Base-by-base conservation (phyloP, 2,797 vertebrate species). In the Catamblyrhynchus diadema region DNA sequence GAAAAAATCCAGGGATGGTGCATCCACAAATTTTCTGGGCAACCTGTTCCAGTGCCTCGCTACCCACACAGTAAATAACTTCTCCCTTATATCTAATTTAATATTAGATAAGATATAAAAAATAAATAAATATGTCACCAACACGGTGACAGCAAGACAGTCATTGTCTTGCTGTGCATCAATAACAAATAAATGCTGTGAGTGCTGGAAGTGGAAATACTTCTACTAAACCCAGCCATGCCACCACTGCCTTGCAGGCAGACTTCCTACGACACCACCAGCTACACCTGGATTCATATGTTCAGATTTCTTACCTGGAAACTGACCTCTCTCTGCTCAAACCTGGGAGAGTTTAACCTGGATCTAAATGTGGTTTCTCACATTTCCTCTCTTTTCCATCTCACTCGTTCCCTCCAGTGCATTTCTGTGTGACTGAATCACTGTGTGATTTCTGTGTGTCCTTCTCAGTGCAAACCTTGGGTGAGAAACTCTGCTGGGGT, bases 271-370 rank as follows among this genome's bases (percentile, higher is more conserved):
- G 2, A 54, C n/a, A 50, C 18, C 10, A 2, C 32, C 56, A 84
- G 54, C 50, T 44, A 25, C 7, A 8, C 16, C 37, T 47, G 59
- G 51, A 35, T 72, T 57, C 0, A 0, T 41, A 14, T 28, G 21
- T 69, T 79, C 56, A 56, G 19, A 57, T 77, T 54, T 65, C 33
- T 51, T 48, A 9, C 22, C 41, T 47, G 64, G 28, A 77, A 14
- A 39, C 13, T 61, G 35, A 25, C 19, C 18, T 13, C 6, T 79
- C 72, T 51, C 42, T 82, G 27, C 51, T 51, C 15, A 77, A 44
- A n/a, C 25, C 6, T 14, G 20, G 17, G 32, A 18, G 44, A 79
- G 42, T 32, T 81, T 54, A 47, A 75, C 10, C 22, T 33, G 20
- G 2, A 25, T 54, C 30, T 57, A 65, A 50, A 77, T 37, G 5